Evolutionary conservation across 1,140 invertebrate genomes (phyloP).

Genomic region (Drosophila sp.): DNA sequence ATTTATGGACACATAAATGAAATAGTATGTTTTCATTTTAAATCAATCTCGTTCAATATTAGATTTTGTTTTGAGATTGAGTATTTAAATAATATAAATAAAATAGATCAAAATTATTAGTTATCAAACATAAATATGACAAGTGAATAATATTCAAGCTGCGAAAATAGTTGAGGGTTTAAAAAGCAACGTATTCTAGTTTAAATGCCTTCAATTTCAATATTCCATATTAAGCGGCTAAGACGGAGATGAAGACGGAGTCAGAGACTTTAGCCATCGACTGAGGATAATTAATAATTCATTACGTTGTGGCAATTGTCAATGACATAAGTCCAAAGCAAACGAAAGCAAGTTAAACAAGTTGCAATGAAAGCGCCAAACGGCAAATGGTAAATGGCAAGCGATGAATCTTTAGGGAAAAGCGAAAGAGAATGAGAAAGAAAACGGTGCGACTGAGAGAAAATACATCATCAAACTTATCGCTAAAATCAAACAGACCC

Average conservation of each 20-base stretch:
- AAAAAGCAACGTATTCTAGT: too few species aligned
- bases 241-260: background rate
- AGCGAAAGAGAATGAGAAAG: slow-evolving; percentile 60
- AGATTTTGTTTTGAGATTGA: too few species aligned
- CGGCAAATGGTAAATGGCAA: background rate
- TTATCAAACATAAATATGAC: too few species aligned
- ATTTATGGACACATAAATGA: too few species aligned
- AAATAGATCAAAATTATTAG: too few species aligned
- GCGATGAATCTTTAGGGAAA: slow-evolving; percentile 63
- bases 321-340: slow-evolving; percentile 67
- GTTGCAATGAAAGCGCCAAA: slow-evolving; percentile 41
- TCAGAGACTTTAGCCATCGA: background rate
- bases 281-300: slow-evolving; percentile 69
- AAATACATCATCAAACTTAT: slow-evolving; percentile 64
- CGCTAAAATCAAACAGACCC: slow-evolving; percentile 66
- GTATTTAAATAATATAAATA: too few species aligned
- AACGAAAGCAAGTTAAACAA: slow-evolving; percentile 62
- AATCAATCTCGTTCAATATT: too few species aligned
- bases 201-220: background rate
- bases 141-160: too few species aligned
- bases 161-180: too few species aligned
- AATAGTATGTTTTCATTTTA: too few species aligned
- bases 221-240: background rate
- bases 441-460: slow-evolving; percentile 59
- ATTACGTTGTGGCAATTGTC: slow-evolving; percentile 62